phyloP scores from a whole-genome alignment of 2,797 vertebrate species.

The Heterohyrax brucei region DNA sequence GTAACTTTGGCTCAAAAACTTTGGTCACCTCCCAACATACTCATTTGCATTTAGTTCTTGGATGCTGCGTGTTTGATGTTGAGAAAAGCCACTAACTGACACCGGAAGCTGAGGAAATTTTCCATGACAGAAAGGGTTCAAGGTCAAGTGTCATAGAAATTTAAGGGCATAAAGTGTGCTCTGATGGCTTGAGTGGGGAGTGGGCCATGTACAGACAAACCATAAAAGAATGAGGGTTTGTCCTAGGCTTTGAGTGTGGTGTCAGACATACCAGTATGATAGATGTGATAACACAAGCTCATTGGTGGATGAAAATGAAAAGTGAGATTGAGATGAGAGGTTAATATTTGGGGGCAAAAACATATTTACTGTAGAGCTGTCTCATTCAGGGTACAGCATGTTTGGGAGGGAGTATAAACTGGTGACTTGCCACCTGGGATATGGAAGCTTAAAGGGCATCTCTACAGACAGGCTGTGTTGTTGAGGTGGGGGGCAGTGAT shows the following conservation, averaged over 20 bases:
- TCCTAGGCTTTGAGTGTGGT: neutral
- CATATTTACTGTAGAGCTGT: accelerated
- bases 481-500: neutral
- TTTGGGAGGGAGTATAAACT: neutral
- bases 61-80: too few species aligned
- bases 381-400: neutral
- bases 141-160: neutral
- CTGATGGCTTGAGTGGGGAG: neutral
- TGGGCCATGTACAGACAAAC: neutral
- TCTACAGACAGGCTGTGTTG: neutral
- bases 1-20: neutral
- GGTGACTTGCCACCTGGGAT: accelerated
- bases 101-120: neutral
- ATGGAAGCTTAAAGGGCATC: too few species aligned
- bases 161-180: neutral
- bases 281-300: too few species aligned
- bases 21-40: accelerated
- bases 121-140: neutral
- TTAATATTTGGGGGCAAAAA: neutral
- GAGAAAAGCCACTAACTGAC: neutral
- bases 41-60: neutral
- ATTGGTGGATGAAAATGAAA: neutral
- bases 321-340: too few species aligned
- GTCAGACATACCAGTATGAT: neutral
- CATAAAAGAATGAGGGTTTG: neutral